phyloP scores from a whole-genome alignment of 23 tunicate species.

The Trididemnum clinides region DNA sequence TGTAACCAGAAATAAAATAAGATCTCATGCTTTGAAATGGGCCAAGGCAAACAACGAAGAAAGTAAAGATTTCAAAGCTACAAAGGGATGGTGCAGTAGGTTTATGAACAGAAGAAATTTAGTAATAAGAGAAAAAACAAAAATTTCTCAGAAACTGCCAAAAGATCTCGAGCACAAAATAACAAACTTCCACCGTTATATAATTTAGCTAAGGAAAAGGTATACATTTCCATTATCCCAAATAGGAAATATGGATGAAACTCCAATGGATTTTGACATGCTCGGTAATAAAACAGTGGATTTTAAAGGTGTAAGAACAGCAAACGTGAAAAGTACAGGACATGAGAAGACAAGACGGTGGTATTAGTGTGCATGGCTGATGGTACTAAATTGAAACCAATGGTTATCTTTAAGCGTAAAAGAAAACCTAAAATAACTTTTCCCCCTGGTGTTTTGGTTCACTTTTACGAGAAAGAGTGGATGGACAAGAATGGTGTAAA shows the following conservation, averaged over 20 bases:
- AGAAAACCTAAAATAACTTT: background rate
- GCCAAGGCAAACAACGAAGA: background rate
- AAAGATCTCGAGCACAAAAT: constrained; percentile 1
- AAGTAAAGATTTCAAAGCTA: constrained; percentile 3
- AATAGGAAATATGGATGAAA: no score
- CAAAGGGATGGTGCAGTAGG: background rate
- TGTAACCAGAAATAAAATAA: background rate
- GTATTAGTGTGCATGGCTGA: constrained; percentile 7
- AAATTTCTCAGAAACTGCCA: background rate
- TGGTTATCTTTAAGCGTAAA: constrained; percentile 26
- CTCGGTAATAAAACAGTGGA: constrained; percentile 18
- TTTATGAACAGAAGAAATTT: constrained; percentile 16
- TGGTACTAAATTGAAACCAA: constrained; percentile 13
- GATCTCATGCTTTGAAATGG: background rate
- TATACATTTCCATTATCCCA: background rate
- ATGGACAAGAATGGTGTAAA: constrained; percentile 5
- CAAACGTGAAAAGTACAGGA: constrained; percentile 13
- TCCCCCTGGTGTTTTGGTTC: constrained; percentile 17
- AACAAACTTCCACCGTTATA: background rate
- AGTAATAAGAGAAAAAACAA: background rate
- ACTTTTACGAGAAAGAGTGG: constrained; percentile 2
- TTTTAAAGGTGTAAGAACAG: background rate
- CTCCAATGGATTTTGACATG: no score
- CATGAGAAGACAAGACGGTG: constrained; percentile 11
- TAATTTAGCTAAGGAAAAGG: background rate